Evolutionary conservation across 1,140 invertebrate genomes (phyloP).

Genomic region (Vanessa atalanta): DNA sequence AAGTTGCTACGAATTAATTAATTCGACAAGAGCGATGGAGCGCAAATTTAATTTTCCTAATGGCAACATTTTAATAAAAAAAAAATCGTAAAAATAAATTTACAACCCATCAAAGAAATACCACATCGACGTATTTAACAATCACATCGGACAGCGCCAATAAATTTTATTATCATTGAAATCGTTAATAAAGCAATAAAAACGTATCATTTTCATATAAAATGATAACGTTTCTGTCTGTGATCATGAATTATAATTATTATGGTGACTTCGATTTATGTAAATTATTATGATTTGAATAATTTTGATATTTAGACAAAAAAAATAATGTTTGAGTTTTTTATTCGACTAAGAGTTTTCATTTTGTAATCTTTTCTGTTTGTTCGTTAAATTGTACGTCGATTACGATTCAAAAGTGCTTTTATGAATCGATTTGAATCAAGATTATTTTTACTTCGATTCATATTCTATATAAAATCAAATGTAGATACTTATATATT

Average conservation of each 20-base stretch:
- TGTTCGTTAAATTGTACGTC: too few species aligned
- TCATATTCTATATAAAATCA: too few species aligned
- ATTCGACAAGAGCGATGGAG: not conserved
- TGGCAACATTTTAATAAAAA: not conserved
- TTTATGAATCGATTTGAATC: too few species aligned
- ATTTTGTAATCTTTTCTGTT: too few species aligned
- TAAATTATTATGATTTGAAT: not conserved
- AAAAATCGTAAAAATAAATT: slow-evolving; percentile 14
- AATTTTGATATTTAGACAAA: too few species aligned
- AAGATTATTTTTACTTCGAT: too few species aligned
- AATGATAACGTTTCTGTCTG: not conserved
- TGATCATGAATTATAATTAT: not conserved
- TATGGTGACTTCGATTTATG: not conserved
- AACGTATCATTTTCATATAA: slow-evolving; percentile 8
- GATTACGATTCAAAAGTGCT: too few species aligned
- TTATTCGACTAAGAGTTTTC: too few species aligned
- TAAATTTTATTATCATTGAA: slow-evolving; percentile 15
- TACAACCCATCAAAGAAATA: slow-evolving; percentile 10
- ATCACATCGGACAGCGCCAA: slow-evolving; percentile 6
- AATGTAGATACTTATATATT: too few species aligned
- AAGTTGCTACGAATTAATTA: too few species aligned
- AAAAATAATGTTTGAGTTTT: too few species aligned
- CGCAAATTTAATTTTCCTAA: not conserved
- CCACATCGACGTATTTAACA: slow-evolving; percentile 13
- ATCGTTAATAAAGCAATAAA: slow-evolving; percentile 16